Base-by-base conservation (phyloP, 2,888 invertebrate genomes). In the Pimpla rufipes region DNA sequence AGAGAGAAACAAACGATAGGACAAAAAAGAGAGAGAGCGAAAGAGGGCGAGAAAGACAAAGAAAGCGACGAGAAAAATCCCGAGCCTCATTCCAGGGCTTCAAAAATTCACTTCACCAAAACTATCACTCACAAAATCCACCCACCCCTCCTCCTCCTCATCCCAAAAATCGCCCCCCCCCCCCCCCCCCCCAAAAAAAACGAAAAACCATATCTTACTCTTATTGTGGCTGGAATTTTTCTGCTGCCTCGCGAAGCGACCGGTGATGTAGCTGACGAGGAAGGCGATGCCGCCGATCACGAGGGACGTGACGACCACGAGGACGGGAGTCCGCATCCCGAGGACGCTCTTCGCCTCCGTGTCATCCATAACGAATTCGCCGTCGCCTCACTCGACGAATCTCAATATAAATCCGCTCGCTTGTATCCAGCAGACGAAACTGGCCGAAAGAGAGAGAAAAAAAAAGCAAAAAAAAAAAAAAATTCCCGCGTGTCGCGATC, bases 241-340 rank as follows among this genome's bases (percentile, higher is more conserved):
- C 77, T 59, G 16, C 50, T 81, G 75, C 50, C 83, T 81, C 66
- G 86, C 78, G 67, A 87, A 85, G 77, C 87, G 86, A 86, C 85
- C 86, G 85, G 88, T 80, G 64, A 86, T 67, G 79, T 88, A 89
- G 78, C 81, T 85, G 76, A 89, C 75, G 70, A 87, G 74, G 62
- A 89, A 52, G 55, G 85, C 62, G 73, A 87, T 67, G 35, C 84
- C 89, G 76, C 88, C 90, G 74, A 87, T 64, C 35, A 90, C 57
- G 76, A 85, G 57, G 57, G 86, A 73, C 23, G 79, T 81, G 55
- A 83, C 81, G 64, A 79, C 81, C 82, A 85, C 84, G 79, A 83
- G 75, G 79, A 79, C 70, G 50, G 83, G 83, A 57, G 79, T 76
- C 55, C 84, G 64, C 76, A 84, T 74, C 59, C 78, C 81, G 59